Percentiles rank a stretch among this genome's conserved stretches.
Evolutionary conservation across 1,140 invertebrate species (phyloP).

Genomic region (Physella acuta): DNA sequence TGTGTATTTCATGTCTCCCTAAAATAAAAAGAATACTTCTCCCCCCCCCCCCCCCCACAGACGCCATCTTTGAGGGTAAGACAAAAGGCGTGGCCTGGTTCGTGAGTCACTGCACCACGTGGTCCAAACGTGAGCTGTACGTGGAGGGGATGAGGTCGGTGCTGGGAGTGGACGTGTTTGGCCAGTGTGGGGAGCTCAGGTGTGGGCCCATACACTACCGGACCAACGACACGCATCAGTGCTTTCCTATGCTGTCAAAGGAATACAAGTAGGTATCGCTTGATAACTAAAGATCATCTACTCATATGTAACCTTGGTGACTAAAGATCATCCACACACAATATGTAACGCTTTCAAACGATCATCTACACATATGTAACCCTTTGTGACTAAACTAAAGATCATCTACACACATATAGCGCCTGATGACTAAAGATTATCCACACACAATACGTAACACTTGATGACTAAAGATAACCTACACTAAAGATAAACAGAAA

Average conservation of each 20-base stretch:
- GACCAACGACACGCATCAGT: neutral
- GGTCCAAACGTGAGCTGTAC: slow-evolving; percentile 9
- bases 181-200: slow-evolving; percentile 1
- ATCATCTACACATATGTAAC: neutral
- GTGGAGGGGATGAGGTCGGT: slow-evolving; percentile 8
- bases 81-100: slow-evolving; percentile 16
- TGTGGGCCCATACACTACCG: slow-evolving; percentile 6
- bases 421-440: no score
- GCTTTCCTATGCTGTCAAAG: slow-evolving; percentile 8
- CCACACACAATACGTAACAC: no score
- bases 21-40: no score
- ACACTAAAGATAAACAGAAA: no score
- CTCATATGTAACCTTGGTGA: neutral
- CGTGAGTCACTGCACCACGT: slow-evolving; percentile 19
- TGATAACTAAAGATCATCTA: neutral
- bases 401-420: no score
- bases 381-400: neutral
- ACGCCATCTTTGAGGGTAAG: neutral
- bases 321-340: neutral
- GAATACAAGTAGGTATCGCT: slow-evolving; percentile 14
- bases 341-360: neutral
- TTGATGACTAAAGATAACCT: no score
- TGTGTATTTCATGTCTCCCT: no score
- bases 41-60: no score
- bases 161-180: slow-evolving; percentile 4